Conservation (phyloP, 2,113 vertebrate genomes). For the Dasyurus viverrinus region DNA sequence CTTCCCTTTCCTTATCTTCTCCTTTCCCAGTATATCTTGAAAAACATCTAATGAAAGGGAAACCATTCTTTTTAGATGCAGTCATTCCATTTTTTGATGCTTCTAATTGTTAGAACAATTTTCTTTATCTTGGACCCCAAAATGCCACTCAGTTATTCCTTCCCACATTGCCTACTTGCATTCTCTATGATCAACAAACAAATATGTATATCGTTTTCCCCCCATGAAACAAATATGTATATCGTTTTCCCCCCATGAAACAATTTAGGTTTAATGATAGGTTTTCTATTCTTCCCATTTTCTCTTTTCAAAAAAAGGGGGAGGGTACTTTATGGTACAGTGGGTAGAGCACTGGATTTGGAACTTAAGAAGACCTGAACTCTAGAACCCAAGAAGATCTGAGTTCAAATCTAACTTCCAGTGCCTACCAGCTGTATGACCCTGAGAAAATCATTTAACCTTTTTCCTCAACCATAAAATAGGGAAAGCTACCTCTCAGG, state of each 20-base stretch:
- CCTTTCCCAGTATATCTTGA: neutral
- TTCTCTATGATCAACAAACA: neutral
- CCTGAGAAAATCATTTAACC: too few species aligned
- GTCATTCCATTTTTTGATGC: neutral
- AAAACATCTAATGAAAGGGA: neutral
- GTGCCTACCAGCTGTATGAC: too few species aligned
- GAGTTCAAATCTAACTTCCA: too few species aligned
- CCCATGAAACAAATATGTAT: neutral
- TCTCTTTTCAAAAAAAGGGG: neutral
- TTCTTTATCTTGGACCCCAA: neutral
- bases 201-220: neutral
- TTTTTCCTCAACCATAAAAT: too few species aligned
- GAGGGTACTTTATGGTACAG: too few species aligned
- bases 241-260: neutral
- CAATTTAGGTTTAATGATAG: neutral
- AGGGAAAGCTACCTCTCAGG: too few species aligned
- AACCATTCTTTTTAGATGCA: neutral
- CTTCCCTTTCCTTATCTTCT: neutral
- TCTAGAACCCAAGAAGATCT: too few species aligned
- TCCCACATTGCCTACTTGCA: neutral
- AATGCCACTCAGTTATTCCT: neutral
- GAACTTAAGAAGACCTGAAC: too few species aligned
- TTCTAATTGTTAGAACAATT: neutral
- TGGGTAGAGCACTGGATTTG: too few species aligned
- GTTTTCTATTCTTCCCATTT: neutral